Conservation (phyloP, 53 echinoderm and acorn worm species). For the Holothuria scabra region DNA sequence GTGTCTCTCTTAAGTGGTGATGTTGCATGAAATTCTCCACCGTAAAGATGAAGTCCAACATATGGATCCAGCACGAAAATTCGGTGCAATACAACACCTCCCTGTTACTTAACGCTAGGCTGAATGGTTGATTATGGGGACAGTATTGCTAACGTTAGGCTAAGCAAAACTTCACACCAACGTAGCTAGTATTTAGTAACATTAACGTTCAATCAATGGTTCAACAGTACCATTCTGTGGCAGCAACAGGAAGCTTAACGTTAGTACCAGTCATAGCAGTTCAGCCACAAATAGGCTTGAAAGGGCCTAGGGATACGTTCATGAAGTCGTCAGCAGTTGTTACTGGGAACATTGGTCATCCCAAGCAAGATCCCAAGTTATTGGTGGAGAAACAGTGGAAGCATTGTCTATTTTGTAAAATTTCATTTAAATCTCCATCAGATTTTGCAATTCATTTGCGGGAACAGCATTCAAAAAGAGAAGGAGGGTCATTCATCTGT, state of each 20-base stretch:
- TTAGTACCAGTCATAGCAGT: too few species aligned
- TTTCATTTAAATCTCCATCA: conserved; percentile 71
- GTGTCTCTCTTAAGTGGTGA: too few species aligned
- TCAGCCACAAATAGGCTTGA: too few species aligned
- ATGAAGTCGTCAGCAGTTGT: too few species aligned
- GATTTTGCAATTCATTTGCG: conserved; percentile 88
- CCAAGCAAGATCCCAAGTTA: background rate
- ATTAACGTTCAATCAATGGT: too few species aligned
- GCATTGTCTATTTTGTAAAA: conserved; percentile 73
- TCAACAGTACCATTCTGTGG: too few species aligned
- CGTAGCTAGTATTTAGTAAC: too few species aligned
- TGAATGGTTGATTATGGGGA: background rate
- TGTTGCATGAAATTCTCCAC: too few species aligned
- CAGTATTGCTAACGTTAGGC: conserved; percentile 2
- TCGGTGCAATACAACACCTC: conserved; percentile 7
- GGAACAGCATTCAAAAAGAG: conserved; percentile 81
- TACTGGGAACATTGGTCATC: too few species aligned
- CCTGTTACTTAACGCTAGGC: conserved; percentile 33
- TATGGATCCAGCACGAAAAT: conserved; percentile 39
- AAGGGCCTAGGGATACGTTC: too few species aligned
- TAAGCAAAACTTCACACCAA: too few species aligned
- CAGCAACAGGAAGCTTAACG: too few species aligned
- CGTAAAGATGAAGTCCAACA: conserved; percentile 14
- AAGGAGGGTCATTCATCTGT: conserved; percentile 90
- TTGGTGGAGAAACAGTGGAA: conserved; percentile 59